Conservation (phyloP, 2,113 vertebrate species). For the Onychostruthus taczanowskii region DNA sequence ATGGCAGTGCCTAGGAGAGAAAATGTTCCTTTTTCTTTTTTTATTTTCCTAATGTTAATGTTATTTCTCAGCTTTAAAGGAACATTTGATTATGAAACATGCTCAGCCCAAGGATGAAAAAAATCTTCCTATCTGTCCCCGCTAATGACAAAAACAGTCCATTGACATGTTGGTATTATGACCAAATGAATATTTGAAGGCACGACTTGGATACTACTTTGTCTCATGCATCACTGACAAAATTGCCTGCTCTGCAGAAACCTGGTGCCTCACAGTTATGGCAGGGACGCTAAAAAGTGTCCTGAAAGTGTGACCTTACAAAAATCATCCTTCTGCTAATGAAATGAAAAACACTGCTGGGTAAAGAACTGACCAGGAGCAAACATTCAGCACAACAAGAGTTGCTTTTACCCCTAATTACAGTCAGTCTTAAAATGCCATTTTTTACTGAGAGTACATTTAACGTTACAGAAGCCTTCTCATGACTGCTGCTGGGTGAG, state of each 20-base stretch:
- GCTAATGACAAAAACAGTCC: neutral
- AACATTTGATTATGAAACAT: neutral
- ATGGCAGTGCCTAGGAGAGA: slow-evolving; percentile 13
- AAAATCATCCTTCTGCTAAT: neutral
- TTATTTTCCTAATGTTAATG: neutral
- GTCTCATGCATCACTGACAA: neutral
- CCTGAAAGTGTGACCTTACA: neutral
- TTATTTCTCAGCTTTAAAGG: neutral
- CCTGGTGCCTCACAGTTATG: neutral
- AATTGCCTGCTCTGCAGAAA: neutral
- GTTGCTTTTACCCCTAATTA: neutral
- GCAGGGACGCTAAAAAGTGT: neutral
- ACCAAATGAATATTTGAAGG: neutral
- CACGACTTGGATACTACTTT: neutral
- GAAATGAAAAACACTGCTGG: neutral
- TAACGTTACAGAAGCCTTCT: neutral
- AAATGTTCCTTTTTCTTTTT: neutral
- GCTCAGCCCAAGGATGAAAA: neutral
- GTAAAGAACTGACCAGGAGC: neutral
- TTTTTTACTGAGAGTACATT: neutral
- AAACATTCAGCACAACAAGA: neutral
- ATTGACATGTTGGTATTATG: neutral
- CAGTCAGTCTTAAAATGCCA: neutral
- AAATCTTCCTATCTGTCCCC: neutral
- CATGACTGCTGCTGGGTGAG: neutral